These are phyloP conservation scores for Drosophila truncata DNA, from an alignment of 1,140 invertebrate genomes.

Conservation along the genomic window DNA sequence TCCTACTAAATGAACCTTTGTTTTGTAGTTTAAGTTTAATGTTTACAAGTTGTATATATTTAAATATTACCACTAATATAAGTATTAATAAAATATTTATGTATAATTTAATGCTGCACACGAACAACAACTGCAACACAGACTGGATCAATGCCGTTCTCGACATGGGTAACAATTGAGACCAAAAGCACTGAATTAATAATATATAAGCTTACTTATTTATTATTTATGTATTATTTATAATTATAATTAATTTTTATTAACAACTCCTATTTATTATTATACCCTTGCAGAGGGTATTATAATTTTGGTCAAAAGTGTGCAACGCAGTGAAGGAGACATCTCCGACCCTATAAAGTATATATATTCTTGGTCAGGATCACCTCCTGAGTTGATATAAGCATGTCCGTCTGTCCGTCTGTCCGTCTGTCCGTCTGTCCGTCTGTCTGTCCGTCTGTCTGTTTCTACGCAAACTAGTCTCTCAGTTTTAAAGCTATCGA, in stretches of 20 bases:
- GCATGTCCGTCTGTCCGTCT: no score
- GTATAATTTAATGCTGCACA: conserved; percentile 63
- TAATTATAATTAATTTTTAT: neutral
- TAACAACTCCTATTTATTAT: neutral
- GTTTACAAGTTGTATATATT: neutral
- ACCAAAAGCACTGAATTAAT: conserved; percentile 8
- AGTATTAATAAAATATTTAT: conserved; percentile 12
- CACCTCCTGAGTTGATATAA: no score
- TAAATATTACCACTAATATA: neutral
- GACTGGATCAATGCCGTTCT: conserved; percentile 89
- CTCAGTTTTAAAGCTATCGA: no score
- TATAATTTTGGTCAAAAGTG: no score
- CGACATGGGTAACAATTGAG: conserved; percentile 87
- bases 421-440: no score
- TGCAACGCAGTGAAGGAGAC: no score
- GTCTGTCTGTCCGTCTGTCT: no score
- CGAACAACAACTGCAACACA: conserved; percentile 69
- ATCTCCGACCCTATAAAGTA: no score
- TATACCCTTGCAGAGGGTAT: no score
- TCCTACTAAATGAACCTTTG: neutral
- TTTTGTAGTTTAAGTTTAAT: neutral
- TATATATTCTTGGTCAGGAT: no score
- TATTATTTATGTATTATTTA: neutral
- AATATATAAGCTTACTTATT: neutral
- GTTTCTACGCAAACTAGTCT: no score